phyloP scores from a whole-genome alignment of 1,140 invertebrate species.

The Rhopalosiphum padi region DNA sequence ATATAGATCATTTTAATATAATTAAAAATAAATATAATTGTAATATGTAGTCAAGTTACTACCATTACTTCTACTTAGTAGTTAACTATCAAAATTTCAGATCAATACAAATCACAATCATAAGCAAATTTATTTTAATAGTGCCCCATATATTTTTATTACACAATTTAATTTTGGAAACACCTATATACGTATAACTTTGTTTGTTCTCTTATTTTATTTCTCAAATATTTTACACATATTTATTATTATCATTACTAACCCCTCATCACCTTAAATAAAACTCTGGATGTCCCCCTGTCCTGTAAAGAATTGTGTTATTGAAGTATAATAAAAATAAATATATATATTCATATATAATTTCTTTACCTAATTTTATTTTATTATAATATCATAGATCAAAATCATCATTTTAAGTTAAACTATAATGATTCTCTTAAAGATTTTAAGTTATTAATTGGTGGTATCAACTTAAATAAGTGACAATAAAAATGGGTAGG shows the following conservation, averaged over 20 bases:
- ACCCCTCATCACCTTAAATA: neutral
- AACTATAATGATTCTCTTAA: neutral
- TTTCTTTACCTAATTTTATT: neutral
- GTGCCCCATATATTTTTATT: neutral
- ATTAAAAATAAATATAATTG: too few relatives aligned
- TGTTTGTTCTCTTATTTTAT: neutral
- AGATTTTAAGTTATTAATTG: neutral
- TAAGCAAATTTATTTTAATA: neutral
- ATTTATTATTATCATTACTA: neutral
- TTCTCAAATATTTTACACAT: neutral
- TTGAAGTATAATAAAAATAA: neutral
- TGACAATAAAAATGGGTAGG: neutral
- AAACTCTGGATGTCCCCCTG: neutral
- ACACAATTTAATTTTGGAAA: neutral
- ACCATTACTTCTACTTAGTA: neutral
- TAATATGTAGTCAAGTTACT: neutral
- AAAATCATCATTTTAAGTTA: neutral
- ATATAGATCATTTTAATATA: neutral
- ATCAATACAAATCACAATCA: neutral
- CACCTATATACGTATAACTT: accelerated
- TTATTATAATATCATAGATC: neutral
- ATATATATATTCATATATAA: neutral
- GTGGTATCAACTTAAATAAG: neutral
- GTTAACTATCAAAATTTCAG: neutral
- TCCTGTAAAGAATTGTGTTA: neutral